A percentile compares a stretch with the other conserved stretches of the same genome.
phyloP scores from a whole-genome alignment of 2,797 vertebrate species.

The Varecia variegata region DNA sequence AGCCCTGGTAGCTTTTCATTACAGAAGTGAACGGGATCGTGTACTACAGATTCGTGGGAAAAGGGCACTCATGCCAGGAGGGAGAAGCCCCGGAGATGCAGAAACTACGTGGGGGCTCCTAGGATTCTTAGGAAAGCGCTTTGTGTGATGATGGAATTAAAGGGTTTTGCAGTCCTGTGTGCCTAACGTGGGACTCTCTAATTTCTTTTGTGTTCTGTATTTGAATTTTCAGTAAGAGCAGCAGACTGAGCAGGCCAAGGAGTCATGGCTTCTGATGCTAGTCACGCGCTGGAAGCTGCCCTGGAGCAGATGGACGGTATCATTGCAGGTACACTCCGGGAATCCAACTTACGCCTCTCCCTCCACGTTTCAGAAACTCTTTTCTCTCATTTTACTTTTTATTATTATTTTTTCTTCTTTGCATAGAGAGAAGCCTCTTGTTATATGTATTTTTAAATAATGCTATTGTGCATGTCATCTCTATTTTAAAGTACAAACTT shows the following conservation, averaged over 20 bases:
- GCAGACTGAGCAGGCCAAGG: constrained; percentile 34
- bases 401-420: not conserved
- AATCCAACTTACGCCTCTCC: fast-evolving
- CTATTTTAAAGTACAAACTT: not conserved
- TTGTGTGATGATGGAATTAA: not conserved
- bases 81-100: not conserved
- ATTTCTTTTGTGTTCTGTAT: constrained; percentile 60
- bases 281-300: constrained; percentile 91
- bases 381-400: not conserved
- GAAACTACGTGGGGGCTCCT: not conserved
- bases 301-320: constrained; percentile 95
- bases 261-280: constrained; percentile 91
- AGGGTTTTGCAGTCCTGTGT: not conserved
- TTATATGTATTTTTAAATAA: not conserved
- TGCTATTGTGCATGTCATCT: not conserved
- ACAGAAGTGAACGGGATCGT: not conserved
- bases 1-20: not conserved
- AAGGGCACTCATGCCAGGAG: not conserved
- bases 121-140: not conserved
- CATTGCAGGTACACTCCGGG: constrained; percentile 89
- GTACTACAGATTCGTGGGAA: not conserved
- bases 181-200: not conserved
- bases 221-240: constrained; percentile 73
- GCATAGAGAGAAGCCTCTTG: not conserved
- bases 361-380: not conserved